Evolutionary conservation across 37 sponge, comb jelly and placozoan genomes (phyloP), one percentile per base, ranked within the genome.

Genomic region (Lycopodina hypogea): DNA sequence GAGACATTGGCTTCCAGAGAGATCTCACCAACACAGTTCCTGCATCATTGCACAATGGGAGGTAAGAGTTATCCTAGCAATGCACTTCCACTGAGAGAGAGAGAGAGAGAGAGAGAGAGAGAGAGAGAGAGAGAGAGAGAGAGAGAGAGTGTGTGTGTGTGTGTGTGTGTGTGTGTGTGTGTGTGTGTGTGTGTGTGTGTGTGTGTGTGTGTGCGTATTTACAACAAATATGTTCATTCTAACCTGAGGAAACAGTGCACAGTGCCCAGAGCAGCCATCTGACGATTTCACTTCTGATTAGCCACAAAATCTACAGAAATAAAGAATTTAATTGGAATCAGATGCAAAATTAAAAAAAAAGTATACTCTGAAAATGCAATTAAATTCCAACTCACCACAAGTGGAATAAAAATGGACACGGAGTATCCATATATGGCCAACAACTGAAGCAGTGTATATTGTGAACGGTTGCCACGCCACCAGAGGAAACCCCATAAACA

Each of bases 381-480:
- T 37, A 29, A 22, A 50, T 4, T 11, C 36, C 36, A 36, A 61
- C 85, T 74, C 42, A 89, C 81, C 48, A 78, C 51, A 0, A 89
- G 57, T 40, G 89, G 84, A 24, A 89, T 89, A 68, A 75, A 84
- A 36, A 84, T 68, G 30, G 72, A 40, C 9, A 89, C 67, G 56
- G 81, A 79, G 61, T 89, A 89, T 37, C 90, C 90, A 59, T 89
- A 89, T 32, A 89, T 64, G 14, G 85, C 60, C 19, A 84, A 74
- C 12, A 84, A 68, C 69, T 84, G 69, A 0, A 83, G 50, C 33
- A 89, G 68, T 15, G 85, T 56, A 57, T 88, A 78, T 6, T 61
- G 55, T 56, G 52, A 68, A 1, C 36, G 29, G 30, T 56, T 66
- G 18, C 78, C 79, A 24, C 85, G 74, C 90, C 90, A 89, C 56